These are phyloP conservation scores for Tineola bisselliella DNA, from an alignment of 2,888 invertebrate genomes.

Conservation along the genomic window DNA sequence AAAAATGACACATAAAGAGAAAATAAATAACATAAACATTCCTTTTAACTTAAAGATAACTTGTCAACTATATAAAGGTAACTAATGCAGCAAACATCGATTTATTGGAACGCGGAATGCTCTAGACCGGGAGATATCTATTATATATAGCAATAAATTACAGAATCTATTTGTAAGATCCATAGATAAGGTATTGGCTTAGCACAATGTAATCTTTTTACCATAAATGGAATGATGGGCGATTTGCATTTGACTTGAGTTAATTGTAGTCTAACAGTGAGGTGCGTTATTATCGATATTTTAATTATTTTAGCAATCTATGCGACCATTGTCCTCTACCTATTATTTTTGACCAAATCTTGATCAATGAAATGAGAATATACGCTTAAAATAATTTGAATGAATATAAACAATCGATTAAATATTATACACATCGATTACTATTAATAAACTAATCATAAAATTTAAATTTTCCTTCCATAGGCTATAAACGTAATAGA, in stretches of 20 bases:
- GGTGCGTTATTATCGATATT: neutral
- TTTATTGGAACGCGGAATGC: slow-evolving; percentile 31
- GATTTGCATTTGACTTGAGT: slow-evolving; percentile 61
- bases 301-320: neutral
- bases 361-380: too few species aligned
- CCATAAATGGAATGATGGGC: slow-evolving; percentile 55
- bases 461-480: too few species aligned
- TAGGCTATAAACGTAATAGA: too few species aligned
- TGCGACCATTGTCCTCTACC: too few species aligned
- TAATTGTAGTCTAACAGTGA: slow-evolving; percentile 2
- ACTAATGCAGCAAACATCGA: neutral
- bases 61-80: neutral
- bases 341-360: too few species aligned
- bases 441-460: too few species aligned
- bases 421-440: too few species aligned
- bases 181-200: slow-evolving; percentile 50
- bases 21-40: neutral
- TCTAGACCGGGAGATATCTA: slow-evolving; percentile 16
- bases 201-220: slow-evolving; percentile 65
- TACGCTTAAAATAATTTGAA: too few species aligned
- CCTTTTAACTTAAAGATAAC: neutral
- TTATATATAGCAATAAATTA: slow-evolving; percentile 40
- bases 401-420: too few species aligned
- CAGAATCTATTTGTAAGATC: slow-evolving; percentile 52
- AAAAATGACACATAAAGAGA: neutral